phyloP scores from a whole-genome alignment of 2,797 vertebrate genomes.

The Gorsachius magnificus region DNA sequence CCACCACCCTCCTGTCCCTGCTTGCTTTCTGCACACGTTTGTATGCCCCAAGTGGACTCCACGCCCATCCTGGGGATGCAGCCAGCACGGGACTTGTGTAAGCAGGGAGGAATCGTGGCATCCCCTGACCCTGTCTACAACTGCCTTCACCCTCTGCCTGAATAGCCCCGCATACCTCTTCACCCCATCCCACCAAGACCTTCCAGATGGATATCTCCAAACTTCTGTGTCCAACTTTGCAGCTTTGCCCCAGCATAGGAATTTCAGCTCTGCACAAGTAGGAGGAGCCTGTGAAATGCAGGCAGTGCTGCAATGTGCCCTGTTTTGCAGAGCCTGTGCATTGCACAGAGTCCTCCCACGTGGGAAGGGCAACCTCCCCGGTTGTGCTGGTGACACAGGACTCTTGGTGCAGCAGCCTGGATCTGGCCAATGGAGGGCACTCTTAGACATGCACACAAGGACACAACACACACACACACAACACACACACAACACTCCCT shows the following conservation, averaged over 20 bases:
- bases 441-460: slow-evolving; percentile 6
- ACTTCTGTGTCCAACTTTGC: neutral
- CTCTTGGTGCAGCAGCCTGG: neutral
- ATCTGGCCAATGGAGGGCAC: slow-evolving; percentile 65
- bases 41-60: neutral
- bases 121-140: neutral
- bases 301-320: neutral
- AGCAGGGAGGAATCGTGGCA: neutral
- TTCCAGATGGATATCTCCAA: neutral
- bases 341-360: neutral
- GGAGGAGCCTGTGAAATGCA: neutral
- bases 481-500: too few relatives aligned
- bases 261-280: neutral
- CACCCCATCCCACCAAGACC: too few relatives aligned
- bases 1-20: neutral
- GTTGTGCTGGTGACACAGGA: neutral
- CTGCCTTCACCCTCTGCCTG: neutral
- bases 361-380: rapidly evolving
- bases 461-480: neutral
- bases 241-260: neutral
- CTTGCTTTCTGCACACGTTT: neutral
- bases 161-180: rapidly evolving
- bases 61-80: neutral
- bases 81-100: neutral
- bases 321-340: neutral